Evolutionary conservation across 64 coral and sea anemone species (phyloP), one percentile per base, ranked within the genome.

Genomic region (Hydrozoanthus tunicans): DNA sequence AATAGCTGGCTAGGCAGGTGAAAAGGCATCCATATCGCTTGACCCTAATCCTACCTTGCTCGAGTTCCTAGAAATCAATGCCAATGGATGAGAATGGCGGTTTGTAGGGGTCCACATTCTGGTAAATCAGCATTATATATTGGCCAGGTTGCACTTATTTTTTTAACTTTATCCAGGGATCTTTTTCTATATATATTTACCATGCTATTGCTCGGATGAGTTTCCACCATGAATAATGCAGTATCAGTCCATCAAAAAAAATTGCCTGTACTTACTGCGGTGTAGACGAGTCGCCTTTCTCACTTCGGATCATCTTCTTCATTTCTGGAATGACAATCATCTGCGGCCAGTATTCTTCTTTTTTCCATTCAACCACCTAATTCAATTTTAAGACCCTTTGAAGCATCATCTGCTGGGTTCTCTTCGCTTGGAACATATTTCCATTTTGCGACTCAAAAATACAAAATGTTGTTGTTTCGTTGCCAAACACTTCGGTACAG

Each of bases 11-110:
- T 43, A 43, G 32, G 32, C 85, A 89, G 12, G 70, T 89, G 66
- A 89, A 89, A 4, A 89, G 55, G 23, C 85, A 89, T 89, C 85
- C 85, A 89, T 89, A 89, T 13, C 70, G 66, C 70, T 89, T 89
- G 52, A 89, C 70, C 56, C 69, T 8, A 89, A 69, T 74, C 14
- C 85, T 13, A 59, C 85, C 85, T 25, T 89, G 84, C 11, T 89
- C 73, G 14, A 17, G 3, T 60, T 59, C 79, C 63, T 62, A 63
- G 61, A 7, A 83, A 10, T 61, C 78, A 62, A 61, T 61, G 53
- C 57, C 78, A 23, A 81, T 43, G 11, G 4, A 71, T 57, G 85
- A 76, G 54, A 77, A 89, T 8, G 70, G 70, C 25, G 86, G 86
- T 60, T 89, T 89, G 54, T 89, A 60, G 3, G 86, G 84, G 8